Conservation (phyloP, 2,113 vertebrate species). For the Felis catus region F.catus_Fca126_mat1.0 CM031427.1:22833001-22833500, state of each 20-base stretch:
- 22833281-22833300: neutral
- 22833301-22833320: neutral
- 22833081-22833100: neutral
- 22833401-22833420: neutral
- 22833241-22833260: neutral
- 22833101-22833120: neutral
- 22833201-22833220: neutral
- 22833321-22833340: neutral
- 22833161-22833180: neutral
- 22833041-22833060: accelerated
- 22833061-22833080: neutral
- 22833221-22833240: neutral
- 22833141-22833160: neutral
- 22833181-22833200: neutral
- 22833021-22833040: neutral
- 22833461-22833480: constrained; percentile 88
- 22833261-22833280: neutral
- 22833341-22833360: neutral
- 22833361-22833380: neutral
- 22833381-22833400: neutral
- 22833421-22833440: neutral
- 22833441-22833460: constrained; percentile 81
- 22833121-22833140: neutral
- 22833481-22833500: constrained; percentile 91
- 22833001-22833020: neutral